phyloP scores from a whole-genome alignment of 2,888 invertebrate genomes.

The Hypomecis punctinalis region DNA sequence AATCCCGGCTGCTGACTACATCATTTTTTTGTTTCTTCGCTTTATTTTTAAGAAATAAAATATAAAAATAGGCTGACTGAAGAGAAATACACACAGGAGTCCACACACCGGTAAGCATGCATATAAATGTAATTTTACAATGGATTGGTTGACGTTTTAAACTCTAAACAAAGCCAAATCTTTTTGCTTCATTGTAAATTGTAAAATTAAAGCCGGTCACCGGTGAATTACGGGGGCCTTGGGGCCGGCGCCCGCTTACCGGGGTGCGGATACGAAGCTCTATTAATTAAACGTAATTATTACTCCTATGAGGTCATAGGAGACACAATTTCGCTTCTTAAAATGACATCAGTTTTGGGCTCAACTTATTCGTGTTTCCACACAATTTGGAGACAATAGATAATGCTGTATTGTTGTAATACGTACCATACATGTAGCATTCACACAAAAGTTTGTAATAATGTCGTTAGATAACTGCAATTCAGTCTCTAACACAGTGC shows the following conservation, averaged over 20 bases:
- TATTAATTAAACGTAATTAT: slow-evolving; percentile 11
- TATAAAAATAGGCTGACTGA: slow-evolving; percentile 14
- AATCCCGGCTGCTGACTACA: background rate
- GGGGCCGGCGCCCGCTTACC: background rate
- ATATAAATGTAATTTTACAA: background rate
- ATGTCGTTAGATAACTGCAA: too few species aligned
- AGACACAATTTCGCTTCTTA: background rate
- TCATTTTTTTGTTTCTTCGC: background rate
- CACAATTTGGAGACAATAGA: slow-evolving; percentile 2
- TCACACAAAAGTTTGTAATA: too few species aligned
- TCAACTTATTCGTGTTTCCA: background rate
- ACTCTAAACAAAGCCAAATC: background rate
- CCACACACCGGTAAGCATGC: slow-evolving; percentile 9
- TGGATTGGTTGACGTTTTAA: background rate
- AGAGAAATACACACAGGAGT: background rate
- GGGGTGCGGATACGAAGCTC: background rate
- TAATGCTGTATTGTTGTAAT: background rate
- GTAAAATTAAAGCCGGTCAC: background rate
- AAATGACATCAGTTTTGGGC: slow-evolving; percentile 7
- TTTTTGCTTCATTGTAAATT: background rate
- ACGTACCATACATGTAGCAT: background rate
- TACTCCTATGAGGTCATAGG: slow-evolving; percentile 1
- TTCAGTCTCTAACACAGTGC: background rate
- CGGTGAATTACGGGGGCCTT: background rate
- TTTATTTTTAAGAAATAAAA: background rate